A percentile compares a stretch with the other conserved stretches of the same genome.
phyloP scores from a whole-genome alignment of 2,113 vertebrate species.

The Shinisaurus crocodilurus region DNA sequence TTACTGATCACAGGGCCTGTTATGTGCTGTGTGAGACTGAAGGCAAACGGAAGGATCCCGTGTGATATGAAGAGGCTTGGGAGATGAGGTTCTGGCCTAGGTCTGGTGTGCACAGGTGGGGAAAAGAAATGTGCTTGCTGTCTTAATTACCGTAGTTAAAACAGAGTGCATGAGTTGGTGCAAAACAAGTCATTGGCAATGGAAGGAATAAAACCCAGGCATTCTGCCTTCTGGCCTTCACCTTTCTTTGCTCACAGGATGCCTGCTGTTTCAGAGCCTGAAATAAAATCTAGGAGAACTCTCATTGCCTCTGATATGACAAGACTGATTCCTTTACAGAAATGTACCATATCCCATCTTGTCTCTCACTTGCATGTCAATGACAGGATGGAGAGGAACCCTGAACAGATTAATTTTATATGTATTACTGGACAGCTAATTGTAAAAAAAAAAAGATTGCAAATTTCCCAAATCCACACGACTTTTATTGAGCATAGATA shows the following conservation, averaged over 20 bases:
- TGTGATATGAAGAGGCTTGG: background rate
- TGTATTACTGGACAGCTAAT: background rate
- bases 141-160: background rate
- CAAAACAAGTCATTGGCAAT: background rate
- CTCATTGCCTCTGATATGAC: background rate
- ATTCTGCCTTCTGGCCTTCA: background rate
- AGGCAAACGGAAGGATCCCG: background rate
- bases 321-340: background rate
- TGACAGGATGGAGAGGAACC: background rate
- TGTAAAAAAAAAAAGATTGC: background rate
- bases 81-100: background rate
- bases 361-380: background rate
- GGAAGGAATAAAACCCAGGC: background rate
- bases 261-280: background rate
- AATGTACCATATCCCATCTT: too few species aligned
- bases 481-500: background rate
- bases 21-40: background rate
- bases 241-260: background rate
- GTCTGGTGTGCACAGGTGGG: background rate
- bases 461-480: background rate
- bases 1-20: background rate
- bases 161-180: background rate
- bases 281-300: background rate
- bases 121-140: background rate
- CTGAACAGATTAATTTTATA: background rate